These are phyloP conservation scores for Homalodisca vitripennis DNA, from an alignment of 1,140 invertebrate species.

Conservation along the genomic window DNA sequence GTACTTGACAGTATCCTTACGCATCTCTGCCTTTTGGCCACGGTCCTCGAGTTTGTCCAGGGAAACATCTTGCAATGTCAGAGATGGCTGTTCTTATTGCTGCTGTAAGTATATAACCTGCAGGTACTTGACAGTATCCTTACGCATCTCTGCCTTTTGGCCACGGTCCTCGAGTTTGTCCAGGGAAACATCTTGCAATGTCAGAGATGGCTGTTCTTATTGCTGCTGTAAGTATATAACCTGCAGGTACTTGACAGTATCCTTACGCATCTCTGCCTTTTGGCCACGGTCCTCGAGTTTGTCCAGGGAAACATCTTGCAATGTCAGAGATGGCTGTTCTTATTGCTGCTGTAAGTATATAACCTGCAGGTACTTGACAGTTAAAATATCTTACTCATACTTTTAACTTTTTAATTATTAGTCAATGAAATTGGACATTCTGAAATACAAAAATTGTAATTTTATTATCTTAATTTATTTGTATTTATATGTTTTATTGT, in stretches of 20 bases:
- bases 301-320: constrained; percentile 49
- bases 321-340: neutral
- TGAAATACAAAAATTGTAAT: no score
- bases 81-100: neutral
- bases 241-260: no score
- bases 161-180: constrained; percentile 55
- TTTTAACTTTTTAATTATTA: no score
- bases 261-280: constrained; percentile 64
- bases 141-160: constrained; percentile 65
- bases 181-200: constrained; percentile 47
- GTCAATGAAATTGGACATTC: no score
- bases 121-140: no score
- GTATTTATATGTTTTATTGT: no score
- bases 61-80: constrained; percentile 44
- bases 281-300: constrained; percentile 58
- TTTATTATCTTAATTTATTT: no score
- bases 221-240: constrained; percentile 14
- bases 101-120: constrained; percentile 18
- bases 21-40: constrained; percentile 65
- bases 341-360: constrained; percentile 11
- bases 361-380: no score
- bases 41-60: constrained; percentile 54
- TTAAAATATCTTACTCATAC: no score
- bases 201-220: neutral
- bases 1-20: no score